Evolutionary conservation across 2,888 invertebrate species (phyloP), one percentile per base, ranked within the genome.

Genomic region (Drosophila nigricruria): DNA sequence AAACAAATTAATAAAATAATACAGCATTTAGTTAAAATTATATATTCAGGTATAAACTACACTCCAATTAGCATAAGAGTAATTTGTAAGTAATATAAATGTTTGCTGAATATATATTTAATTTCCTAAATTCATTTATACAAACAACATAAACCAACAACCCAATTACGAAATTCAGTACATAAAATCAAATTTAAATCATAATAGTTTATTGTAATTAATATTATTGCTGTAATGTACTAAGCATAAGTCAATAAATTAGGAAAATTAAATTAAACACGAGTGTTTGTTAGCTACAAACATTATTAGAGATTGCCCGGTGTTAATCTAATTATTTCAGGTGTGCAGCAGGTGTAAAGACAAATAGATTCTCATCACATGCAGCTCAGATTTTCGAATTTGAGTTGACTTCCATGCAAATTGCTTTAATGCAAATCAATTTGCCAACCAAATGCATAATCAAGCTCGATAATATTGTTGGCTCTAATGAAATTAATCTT

Each of bases 381-480:
- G n/a, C n/a, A 10, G 20, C 38, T n/a, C 3, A 3, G 52, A 23
- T 9, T 25, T 9, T 14, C 1, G 62, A 20, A 18, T 56, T 1
- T 1, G 12, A 18, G 14, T 27, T 27, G 20, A n/a, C 42, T 32
- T n/a, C 5, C 23, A 42, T 8, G 30, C 25, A 57, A 23, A 12
- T 45, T 38, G 42, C 14, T 14, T 43, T 23, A 49, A 60, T 56
- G 50, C 49, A 45, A 38, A 56, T 52, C 42, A 54, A 47, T 23
- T 53, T 47, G 12, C 25, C 38, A 32, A n/a, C 45, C 34, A 30
- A 34, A 40, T 49, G 30, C 70, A 34, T 69, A 62, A 69, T 69
- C 47, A 62, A 30, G 23, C 43, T 34, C 27, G 50, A 45, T 12
- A 53, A 45, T 56, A 52, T 62, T 34, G 42, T 49, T 2, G 5